A percentile compares a stretch with the other conserved stretches of the same genome.
phyloP scores from a whole-genome alignment of 2,113 vertebrate species.

The Triplophysa rosa region DNA sequence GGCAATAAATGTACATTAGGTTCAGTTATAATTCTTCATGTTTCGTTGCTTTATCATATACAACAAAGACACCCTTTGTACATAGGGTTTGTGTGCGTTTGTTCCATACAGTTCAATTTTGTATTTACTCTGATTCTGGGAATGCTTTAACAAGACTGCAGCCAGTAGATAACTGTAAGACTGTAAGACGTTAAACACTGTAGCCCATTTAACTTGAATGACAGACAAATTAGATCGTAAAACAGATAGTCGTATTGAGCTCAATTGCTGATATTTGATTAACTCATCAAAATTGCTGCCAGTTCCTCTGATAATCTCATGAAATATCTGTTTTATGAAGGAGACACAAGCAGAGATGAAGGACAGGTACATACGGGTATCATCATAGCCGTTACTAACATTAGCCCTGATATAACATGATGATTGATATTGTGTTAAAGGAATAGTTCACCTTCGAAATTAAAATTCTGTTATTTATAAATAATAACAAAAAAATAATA shows the following conservation, averaged over 20 bases:
- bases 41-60: background rate
- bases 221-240: constrained; percentile 31
- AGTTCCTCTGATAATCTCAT: constrained; percentile 37
- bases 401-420: background rate
- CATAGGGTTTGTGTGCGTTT: too few relatives aligned
- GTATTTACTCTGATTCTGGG: background rate
- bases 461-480: too few relatives aligned
- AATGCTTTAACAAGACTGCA: background rate
- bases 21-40: background rate
- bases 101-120: background rate
- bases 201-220: constrained; percentile 1
- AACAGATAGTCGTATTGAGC: constrained; percentile 17
- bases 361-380: constrained; percentile 18
- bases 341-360: constrained; percentile 26
- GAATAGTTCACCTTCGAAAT: too few relatives aligned
- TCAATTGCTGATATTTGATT: constrained; percentile 47
- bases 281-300: constrained; percentile 12
- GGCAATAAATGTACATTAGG: background rate
- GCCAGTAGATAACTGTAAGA: background rate
- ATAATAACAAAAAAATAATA: too few relatives aligned
- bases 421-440: too few relatives aligned
- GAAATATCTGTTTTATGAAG: constrained; percentile 25
- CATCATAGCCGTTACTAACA: background rate
- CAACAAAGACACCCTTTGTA: background rate
- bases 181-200: background rate